A percentile compares a stretch with the other conserved stretches of the same genome.
Conservation (phyloP, 2,113 vertebrate species). For the Cavia porcellus region DNA sequence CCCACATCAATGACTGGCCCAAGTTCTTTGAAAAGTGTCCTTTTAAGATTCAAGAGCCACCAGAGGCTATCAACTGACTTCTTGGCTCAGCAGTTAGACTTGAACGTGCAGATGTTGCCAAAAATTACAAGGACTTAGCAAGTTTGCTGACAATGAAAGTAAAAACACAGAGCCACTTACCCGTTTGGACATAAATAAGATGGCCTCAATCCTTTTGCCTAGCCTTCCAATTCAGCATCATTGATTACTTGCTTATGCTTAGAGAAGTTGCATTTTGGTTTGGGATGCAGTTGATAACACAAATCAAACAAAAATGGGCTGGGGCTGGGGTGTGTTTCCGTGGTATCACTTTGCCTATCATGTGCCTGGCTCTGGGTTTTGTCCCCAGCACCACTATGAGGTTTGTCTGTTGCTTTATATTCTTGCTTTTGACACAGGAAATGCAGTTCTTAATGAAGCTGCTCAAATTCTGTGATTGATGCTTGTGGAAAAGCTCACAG, state of each 20-base stretch:
- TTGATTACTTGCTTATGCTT: constrained; percentile 95
- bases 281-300: constrained; percentile 67
- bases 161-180: constrained; percentile 92
- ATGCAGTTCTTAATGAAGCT: neutral
- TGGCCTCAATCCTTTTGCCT: constrained; percentile 93
- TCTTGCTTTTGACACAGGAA: neutral
- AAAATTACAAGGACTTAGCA: constrained; percentile 92
- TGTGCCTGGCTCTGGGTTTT: neutral
- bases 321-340: neutral
- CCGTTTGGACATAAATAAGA: constrained; percentile 94
- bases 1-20: constrained; percentile 91
- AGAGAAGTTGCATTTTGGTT: constrained; percentile 84
- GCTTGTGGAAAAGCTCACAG: constrained; percentile 93
- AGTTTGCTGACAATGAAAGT: constrained; percentile 84
- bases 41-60: constrained; percentile 88
- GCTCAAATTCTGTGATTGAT: constrained; percentile 90
- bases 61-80: constrained; percentile 92
- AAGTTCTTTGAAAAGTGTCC: constrained; percentile 78
- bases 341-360: neutral
- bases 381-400: constrained; percentile 10
- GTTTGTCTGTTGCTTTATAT: constrained; percentile 89
- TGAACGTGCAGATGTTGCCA: constrained; percentile 93
- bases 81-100: constrained; percentile 92
- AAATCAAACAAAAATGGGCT: neutral
- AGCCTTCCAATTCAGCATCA: constrained; percentile 95